Percentiles rank a stretch among this genome's conserved stretches.
Conservation (phyloP, 2,797 vertebrate genomes). For the Clarias fuscus region DNA sequence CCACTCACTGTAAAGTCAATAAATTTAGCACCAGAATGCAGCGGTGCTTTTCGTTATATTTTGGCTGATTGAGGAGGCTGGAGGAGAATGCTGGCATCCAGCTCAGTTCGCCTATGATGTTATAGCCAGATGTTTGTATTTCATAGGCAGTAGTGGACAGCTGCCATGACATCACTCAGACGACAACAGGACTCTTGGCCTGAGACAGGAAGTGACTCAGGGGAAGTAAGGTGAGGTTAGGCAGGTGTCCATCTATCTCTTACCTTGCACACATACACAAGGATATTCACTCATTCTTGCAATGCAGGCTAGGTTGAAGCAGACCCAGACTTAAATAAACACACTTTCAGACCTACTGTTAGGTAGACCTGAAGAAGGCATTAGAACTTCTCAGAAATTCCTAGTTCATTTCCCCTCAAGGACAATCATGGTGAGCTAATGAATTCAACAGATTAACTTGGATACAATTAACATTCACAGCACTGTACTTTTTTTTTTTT, state of each 20-base stretch:
- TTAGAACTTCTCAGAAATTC: slow-evolving; percentile 28
- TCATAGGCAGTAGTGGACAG: slow-evolving; percentile 67
- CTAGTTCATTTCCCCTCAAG: slow-evolving; percentile 20
- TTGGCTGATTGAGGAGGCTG: slow-evolving; percentile 43
- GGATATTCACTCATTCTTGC: slow-evolving; percentile 6
- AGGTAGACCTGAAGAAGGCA: slow-evolving; percentile 24
- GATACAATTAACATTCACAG: slow-evolving; percentile 28
- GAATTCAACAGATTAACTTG: slow-evolving; percentile 28
- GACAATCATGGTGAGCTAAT: slow-evolving; percentile 21
- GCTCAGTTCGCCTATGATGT: slow-evolving; percentile 61
- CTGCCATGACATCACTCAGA: slow-evolving; percentile 80
- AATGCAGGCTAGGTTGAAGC: slow-evolving; percentile 27
- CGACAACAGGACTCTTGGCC: slow-evolving; percentile 75
- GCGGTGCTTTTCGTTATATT: slow-evolving; percentile 40
- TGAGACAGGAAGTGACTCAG: slow-evolving; percentile 81
- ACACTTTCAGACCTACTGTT: slow-evolving; percentile 22
- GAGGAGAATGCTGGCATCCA: slow-evolving; percentile 58
- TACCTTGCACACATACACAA: slow-evolving; percentile 35
- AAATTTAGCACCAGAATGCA: slow-evolving; percentile 46
- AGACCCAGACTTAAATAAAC: slow-evolving; percentile 34
- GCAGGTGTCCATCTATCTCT: slow-evolving; percentile 54
- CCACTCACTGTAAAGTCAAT: slow-evolving; percentile 42
- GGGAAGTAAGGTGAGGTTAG: slow-evolving; percentile 76
- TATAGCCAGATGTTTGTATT: slow-evolving; percentile 59
- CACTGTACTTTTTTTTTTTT: slow-evolving; percentile 24